phyloP scores from a whole-genome alignment of 64 coral and sea anemone species.

The Anthopleura sola region DNA sequence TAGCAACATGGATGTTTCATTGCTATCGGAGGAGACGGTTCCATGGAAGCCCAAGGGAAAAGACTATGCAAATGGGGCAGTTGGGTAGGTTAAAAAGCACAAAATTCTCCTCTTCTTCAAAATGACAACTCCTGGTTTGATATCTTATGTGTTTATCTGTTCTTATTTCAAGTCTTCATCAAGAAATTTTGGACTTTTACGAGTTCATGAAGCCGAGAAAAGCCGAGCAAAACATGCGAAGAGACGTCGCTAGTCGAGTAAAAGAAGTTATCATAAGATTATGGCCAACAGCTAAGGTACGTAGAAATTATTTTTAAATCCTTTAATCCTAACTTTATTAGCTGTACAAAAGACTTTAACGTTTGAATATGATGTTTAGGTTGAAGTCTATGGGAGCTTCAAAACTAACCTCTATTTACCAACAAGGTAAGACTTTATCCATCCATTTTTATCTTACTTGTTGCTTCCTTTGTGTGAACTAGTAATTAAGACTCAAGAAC shows the following conservation, averaged over 20 bases:
- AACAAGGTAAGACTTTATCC: conserved; percentile 66
- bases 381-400: conserved; percentile 86
- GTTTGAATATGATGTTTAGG: conserved; percentile 48
- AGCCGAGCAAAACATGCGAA: conserved; percentile 71
- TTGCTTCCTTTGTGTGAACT: not conserved
- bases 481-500: not conserved
- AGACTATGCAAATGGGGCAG: conserved; percentile 47
- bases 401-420: conserved; percentile 83
- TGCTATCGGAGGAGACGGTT: conserved; percentile 34
- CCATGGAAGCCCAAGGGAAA: conserved; percentile 73
- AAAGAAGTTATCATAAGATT: conserved; percentile 75
- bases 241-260: conserved; percentile 71
- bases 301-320: not conserved
- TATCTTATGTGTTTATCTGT: conserved; percentile 32
- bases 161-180: conserved; percentile 67
- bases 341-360: conserved; percentile 31
- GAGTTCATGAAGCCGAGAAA: conserved; percentile 85
- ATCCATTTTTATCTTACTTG: not conserved
- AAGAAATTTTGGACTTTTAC: conserved; percentile 76
- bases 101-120: not conserved
- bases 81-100: conserved; percentile 54
- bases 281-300: conserved; percentile 70
- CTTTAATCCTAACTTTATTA: conserved; percentile 10
- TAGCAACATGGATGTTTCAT: conserved; percentile 27
- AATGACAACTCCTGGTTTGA: conserved; percentile 40